Conservation (phyloP, 2,888 invertebrate species). For the Drosophila borealis region DNA sequence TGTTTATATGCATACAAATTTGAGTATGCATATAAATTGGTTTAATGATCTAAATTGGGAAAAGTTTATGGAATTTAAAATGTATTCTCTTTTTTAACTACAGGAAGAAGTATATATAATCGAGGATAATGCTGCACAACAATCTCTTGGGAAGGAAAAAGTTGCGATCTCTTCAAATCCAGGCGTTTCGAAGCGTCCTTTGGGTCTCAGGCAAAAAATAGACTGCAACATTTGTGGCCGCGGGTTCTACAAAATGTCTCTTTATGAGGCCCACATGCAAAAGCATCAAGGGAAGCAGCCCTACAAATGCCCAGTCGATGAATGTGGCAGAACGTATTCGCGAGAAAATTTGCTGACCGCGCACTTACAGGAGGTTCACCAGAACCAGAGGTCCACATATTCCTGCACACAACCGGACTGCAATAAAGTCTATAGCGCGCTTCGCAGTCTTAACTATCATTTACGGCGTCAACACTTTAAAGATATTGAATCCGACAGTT, state of each 20-base stretch:
- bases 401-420: conserved; percentile 43
- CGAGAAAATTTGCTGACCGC: conserved; percentile 42
- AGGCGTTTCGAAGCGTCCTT: not conserved
- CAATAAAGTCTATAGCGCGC: conserved; percentile 59
- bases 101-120: conserved; percentile 70
- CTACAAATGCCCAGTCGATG: conserved; percentile 44
- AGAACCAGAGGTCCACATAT: conserved; percentile 20
- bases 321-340: conserved; percentile 55
- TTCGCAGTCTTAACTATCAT: conserved; percentile 66
- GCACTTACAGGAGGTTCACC: conserved; percentile 50
- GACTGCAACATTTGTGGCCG: conserved; percentile 55
- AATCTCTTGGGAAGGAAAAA: conserved; percentile 44
- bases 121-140: conserved; percentile 49
- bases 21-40: not conserved
- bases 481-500: not conserved
- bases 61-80: not conserved
- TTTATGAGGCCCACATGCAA: conserved; percentile 65
- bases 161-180: not conserved
- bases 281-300: conserved; percentile 59
- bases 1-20: not conserved
- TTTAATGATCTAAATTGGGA: not conserved
- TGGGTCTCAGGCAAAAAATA: conserved; percentile 39
- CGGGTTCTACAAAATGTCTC: conserved; percentile 60
- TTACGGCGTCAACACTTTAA: conserved; percentile 34
- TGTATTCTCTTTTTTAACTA: not conserved